A percentile compares a stretch with the other conserved stretches of the same genome.
phyloP scores from a whole-genome alignment of 2,888 invertebrate genomes.

The Chironomus riparius region DNA sequence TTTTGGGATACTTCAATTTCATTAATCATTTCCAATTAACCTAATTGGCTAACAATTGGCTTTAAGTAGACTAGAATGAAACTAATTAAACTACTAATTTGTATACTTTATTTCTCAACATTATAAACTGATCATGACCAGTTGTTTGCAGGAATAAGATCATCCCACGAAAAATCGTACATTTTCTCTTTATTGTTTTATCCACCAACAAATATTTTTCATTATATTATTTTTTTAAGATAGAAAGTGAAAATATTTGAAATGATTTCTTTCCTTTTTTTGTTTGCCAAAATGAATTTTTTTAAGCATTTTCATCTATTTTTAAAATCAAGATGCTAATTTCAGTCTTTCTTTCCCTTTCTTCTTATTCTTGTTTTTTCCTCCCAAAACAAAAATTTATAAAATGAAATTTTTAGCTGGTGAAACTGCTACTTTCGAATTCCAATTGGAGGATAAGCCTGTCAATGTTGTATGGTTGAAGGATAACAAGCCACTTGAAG shows the following conservation, averaged over 20 bases:
- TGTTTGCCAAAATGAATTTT: conserved; percentile 16
- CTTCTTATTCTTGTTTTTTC: not conserved
- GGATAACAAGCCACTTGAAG: conserved; percentile 73
- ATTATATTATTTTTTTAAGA: conserved; percentile 24
- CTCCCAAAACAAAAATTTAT: conserved; percentile 10
- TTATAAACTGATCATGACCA: not conserved
- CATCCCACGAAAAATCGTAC: not conserved
- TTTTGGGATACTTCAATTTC: not conserved
- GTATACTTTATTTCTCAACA: not conserved
- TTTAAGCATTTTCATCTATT: not conserved
- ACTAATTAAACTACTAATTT: not conserved
- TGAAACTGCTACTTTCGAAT: conserved; percentile 72
- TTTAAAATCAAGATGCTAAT: too few relatives aligned
- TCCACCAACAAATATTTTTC: conserved; percentile 20
- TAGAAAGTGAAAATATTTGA: conserved; percentile 9
- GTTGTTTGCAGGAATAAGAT: not conserved
- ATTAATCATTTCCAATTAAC: not conserved
- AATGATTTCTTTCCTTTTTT: conserved; percentile 13
- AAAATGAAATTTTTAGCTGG: conserved; percentile 53
- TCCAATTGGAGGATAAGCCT: conserved; percentile 56
- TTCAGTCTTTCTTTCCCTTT: not conserved
- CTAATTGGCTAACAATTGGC: not conserved
- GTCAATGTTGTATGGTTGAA: conserved; percentile 73
- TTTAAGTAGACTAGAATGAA: not conserved
- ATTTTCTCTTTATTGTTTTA: not conserved